phyloP scores from a whole-genome alignment of 2,888 invertebrate genomes.

The Notodonta dromedarius region DNA sequence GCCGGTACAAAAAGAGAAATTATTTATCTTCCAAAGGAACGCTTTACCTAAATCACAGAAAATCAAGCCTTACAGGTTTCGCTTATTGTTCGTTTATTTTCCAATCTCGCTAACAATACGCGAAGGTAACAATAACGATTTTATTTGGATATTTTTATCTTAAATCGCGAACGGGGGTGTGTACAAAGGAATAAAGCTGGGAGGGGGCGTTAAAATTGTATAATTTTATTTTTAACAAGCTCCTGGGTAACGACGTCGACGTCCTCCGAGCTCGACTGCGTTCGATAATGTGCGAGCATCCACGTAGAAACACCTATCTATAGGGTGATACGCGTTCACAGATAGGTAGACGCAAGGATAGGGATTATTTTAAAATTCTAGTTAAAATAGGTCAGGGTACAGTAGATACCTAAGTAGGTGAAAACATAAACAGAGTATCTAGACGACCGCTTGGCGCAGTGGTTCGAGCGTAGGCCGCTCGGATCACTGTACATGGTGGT shows the following conservation, averaged over 20 bases:
- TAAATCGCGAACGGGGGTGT: constrained; percentile 30
- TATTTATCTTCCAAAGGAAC: not conserved
- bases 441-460: too few relatives aligned
- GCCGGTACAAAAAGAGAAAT: not conserved
- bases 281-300: constrained; percentile 65
- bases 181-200: constrained; percentile 42
- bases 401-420: too few relatives aligned
- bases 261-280: constrained; percentile 65
- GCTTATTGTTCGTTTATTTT: constrained; percentile 22
- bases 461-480: too few relatives aligned
- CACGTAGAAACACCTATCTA: constrained; percentile 60
- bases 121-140: constrained; percentile 26
- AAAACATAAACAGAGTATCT: too few relatives aligned
- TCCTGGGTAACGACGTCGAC: constrained; percentile 58
- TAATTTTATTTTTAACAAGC: constrained; percentile 76
- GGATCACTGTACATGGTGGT: too few relatives aligned
- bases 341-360: constrained; percentile 6
- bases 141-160: constrained; percentile 23
- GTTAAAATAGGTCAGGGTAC: too few relatives aligned
- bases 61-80: constrained; percentile 10
- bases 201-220: constrained; percentile 64
- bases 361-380: not conserved
- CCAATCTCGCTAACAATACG: constrained; percentile 23
- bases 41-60: constrained; percentile 4
- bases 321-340: constrained; percentile 17